phyloP scores from a whole-genome alignment of 1,140 invertebrate genomes.

The Eufriesea mexicana region DNA sequence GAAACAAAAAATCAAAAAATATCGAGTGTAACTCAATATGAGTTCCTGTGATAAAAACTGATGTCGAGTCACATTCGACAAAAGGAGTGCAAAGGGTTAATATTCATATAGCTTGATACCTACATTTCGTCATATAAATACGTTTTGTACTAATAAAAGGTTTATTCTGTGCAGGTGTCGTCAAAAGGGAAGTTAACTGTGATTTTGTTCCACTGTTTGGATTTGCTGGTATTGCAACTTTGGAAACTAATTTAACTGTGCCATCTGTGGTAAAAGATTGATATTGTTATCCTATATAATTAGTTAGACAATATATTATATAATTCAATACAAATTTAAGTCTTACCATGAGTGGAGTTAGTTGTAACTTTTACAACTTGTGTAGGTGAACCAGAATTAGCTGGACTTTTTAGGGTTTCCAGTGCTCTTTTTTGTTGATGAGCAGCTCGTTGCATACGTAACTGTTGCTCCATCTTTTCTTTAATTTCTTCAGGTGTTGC shows the following conservation, averaged over 20 bases:
- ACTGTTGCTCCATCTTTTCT: slow-evolving; percentile 94
- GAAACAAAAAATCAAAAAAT: too few species aligned
- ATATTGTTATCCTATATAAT: slow-evolving; percentile 29
- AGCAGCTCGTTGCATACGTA: slow-evolving; percentile 92
- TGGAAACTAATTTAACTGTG: slow-evolving; percentile 85
- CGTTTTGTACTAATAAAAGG: slow-evolving; percentile 87
- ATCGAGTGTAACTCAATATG: too few species aligned
- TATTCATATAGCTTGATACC: slow-evolving; percentile 49
- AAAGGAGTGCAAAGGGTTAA: too few species aligned
- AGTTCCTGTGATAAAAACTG: too few species aligned
- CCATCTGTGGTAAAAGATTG: slow-evolving; percentile 79
- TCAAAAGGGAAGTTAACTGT: slow-evolving; percentile 87
- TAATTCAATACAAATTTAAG: neutral
- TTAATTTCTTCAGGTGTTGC: slow-evolving; percentile 91
- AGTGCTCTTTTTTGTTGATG: slow-evolving; percentile 92
- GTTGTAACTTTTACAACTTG: slow-evolving; percentile 84
- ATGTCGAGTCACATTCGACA: too few species aligned
- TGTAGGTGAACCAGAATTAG: slow-evolving; percentile 70
- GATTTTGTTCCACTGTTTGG: slow-evolving; percentile 85
- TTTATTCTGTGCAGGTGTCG: slow-evolving; percentile 85
- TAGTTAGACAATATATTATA: neutral
- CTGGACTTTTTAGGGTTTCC: slow-evolving; percentile 83
- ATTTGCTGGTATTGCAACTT: slow-evolving; percentile 84
- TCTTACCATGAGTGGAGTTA: slow-evolving; percentile 81
- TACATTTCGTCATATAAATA: slow-evolving; percentile 91